phyloP scores from a whole-genome alignment of 2,888 invertebrate species.

The Biston betularia region DNA sequence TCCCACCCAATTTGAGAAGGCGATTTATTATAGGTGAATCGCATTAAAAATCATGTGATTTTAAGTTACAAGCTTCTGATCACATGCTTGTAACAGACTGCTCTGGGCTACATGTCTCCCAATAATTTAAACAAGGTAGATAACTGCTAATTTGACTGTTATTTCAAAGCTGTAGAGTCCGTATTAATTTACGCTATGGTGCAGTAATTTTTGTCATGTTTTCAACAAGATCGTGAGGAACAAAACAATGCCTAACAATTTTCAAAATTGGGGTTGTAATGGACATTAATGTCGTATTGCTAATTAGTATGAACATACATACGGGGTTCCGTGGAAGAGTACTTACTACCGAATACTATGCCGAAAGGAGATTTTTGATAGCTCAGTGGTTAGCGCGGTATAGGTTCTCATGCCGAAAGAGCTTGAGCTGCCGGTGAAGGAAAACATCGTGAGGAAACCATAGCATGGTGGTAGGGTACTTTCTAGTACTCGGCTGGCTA shows the following conservation, averaged over 20 bases:
- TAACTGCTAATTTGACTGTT: conserved; percentile 38
- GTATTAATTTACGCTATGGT: conserved; percentile 9
- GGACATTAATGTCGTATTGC: conserved; percentile 30
- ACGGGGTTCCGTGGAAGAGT: too few relatives aligned
- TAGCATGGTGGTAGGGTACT: too few relatives aligned
- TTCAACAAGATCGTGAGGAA: conserved; percentile 37
- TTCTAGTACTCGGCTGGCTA: too few relatives aligned
- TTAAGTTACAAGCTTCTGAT: conserved; percentile 17
- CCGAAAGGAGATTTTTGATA: too few relatives aligned
- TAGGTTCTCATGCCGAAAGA: too few relatives aligned
- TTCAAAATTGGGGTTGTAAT: conserved; percentile 28
- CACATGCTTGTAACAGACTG: conserved; percentile 18
- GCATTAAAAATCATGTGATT: conserved; percentile 20
- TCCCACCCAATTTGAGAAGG: conserved; percentile 13
- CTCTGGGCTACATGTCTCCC: conserved; percentile 55
- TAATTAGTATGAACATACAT: conserved; percentile 24
- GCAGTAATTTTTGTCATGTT: conserved; percentile 26
- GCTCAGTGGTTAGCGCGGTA: too few relatives aligned
- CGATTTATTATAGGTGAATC: conserved; percentile 12
- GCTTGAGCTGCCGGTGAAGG: neutral
- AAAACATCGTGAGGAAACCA: neutral
- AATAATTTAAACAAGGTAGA: conserved; percentile 70
- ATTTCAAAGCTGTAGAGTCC: conserved; percentile 17
- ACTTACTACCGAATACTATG: too few relatives aligned
- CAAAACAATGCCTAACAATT: conserved; percentile 35